These are phyloP conservation scores for Megaceryle maxima DNA, from an alignment of 2,113 vertebrate genomes.

Conservation along the genomic window DNA sequence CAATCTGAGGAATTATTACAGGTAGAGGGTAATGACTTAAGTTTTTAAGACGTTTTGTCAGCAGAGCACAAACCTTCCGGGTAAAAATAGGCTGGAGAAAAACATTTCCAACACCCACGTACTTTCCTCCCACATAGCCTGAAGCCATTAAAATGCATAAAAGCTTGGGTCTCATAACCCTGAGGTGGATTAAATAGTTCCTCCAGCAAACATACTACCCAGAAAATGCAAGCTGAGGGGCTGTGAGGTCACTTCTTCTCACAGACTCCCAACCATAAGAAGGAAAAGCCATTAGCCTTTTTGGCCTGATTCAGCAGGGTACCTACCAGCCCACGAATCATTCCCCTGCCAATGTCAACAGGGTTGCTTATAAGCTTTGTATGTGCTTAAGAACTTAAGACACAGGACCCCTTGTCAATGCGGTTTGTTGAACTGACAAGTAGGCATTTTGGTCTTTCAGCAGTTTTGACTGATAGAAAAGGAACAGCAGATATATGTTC, in stretches of 20 bases:
- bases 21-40: neutral
- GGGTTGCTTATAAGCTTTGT: neutral
- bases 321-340: neutral
- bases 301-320: neutral
- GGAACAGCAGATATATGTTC: neutral
- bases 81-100: neutral
- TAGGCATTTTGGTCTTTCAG: neutral
- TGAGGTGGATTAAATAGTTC: neutral
- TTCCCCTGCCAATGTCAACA: neutral
- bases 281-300: slow-evolving; percentile 22
- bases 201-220: neutral
- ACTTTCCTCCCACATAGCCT: neutral
- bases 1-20: neutral
- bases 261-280: neutral
- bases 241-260: neutral
- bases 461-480: neutral
- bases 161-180: neutral
- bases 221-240: neutral
- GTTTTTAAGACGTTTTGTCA: neutral
- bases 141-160: neutral
- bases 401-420: neutral
- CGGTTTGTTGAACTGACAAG: neutral
- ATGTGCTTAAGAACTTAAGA: neutral
- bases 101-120: neutral
- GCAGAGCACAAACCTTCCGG: neutral